phyloP scores from a whole-genome alignment of 2,888 invertebrate species.

The Acanthosepion lycidas region DNA sequence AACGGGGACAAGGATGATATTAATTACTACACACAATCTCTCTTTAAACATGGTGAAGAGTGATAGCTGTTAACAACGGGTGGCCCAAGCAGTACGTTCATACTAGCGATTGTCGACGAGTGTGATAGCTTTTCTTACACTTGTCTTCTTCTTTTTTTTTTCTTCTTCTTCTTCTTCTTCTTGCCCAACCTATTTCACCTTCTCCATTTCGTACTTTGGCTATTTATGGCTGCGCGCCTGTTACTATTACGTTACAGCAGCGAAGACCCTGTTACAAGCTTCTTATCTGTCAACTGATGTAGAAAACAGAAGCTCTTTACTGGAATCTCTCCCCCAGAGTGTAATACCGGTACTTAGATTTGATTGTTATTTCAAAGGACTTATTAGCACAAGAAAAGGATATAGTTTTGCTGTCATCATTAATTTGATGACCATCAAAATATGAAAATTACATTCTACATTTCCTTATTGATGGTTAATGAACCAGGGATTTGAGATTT shows the following conservation, averaged over 20 bases:
- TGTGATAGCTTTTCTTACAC: neutral
- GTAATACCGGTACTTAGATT: neutral
- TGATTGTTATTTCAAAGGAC: neutral
- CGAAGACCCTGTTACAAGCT: neutral
- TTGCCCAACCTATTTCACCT: neutral
- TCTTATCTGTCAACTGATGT: neutral
- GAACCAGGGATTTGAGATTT: neutral
- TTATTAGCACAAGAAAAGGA: neutral
- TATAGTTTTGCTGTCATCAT: neutral
- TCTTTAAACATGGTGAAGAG: neutral
- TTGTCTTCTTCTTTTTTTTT: neutral
- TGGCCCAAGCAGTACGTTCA: neutral
- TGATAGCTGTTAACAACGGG: neutral
- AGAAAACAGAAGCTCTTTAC: neutral
- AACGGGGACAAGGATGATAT: neutral
- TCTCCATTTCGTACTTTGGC: neutral
- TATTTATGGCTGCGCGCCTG: neutral
- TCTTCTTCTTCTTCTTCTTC: neutral
- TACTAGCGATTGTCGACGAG: neutral
- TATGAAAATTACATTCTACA: neutral
- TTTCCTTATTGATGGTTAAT: neutral
- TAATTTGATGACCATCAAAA: neutral
- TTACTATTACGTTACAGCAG: neutral
- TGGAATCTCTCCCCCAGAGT: neutral
- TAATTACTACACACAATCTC: neutral